Conservation (phyloP, 2,113 vertebrate species). For the Bubo blakistoni region DNA sequence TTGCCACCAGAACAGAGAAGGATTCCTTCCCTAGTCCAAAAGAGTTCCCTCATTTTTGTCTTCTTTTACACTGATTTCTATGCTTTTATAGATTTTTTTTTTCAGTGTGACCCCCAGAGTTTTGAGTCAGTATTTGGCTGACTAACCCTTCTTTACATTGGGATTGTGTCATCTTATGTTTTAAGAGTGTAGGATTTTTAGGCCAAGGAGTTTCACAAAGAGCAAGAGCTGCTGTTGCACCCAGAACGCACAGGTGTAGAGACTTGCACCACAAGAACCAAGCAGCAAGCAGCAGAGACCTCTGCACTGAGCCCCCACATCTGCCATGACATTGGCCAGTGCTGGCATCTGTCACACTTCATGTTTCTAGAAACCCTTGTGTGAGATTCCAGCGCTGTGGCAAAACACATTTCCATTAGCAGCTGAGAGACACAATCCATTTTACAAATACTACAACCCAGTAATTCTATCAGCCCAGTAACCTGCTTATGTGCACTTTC, state of each 20-base stretch:
- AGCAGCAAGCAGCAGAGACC: neutral
- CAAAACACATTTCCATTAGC: neutral
- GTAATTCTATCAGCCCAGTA: neutral
- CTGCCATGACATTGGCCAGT: accelerated
- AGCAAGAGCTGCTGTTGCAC: neutral
- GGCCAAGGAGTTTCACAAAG: neutral
- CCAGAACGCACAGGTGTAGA: neutral
- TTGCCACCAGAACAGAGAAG: neutral
- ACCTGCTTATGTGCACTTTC: neutral
- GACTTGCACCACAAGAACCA: accelerated
- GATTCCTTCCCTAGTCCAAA: neutral
- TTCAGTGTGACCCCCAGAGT: neutral
- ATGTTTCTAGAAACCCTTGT: neutral
- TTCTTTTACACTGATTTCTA: neutral
- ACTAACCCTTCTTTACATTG: neutral
- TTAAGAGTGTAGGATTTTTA: neutral
- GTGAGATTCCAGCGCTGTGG: neutral
- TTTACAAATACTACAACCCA: neutral
- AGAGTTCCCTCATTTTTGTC: neutral
- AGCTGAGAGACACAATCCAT: neutral
- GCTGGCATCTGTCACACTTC: neutral
- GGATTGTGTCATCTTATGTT: neutral
- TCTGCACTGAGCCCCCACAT: neutral
- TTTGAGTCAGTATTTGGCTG: neutral
- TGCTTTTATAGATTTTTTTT: neutral